Evolutionary conservation across 2,113 vertebrate genomes (phyloP).

Genomic region (Bolborhynchus lineola): DNA sequence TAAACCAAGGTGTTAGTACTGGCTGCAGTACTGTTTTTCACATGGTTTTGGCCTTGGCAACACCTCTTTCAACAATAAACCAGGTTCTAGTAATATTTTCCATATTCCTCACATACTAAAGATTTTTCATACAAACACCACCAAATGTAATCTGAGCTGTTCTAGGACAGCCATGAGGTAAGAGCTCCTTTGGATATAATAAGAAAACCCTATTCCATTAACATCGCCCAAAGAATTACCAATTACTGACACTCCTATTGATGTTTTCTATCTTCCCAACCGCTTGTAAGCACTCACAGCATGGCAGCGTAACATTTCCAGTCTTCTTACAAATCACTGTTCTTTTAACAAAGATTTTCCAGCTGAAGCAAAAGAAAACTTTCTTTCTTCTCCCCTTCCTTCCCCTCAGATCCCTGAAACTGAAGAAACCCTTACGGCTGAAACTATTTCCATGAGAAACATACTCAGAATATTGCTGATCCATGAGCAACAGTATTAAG

Average conservation of each 20-base stretch:
- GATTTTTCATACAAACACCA: not conserved
- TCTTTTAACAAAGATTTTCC: not conserved
- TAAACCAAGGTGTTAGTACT: not conserved
- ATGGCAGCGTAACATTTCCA: not conserved
- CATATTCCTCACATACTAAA: not conserved
- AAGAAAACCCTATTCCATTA: not conserved
- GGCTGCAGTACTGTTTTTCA: not conserved
- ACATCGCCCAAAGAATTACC: not conserved
- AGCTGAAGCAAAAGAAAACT: not conserved
- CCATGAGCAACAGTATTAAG: not conserved
- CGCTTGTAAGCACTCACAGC: not conserved
- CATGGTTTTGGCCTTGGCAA: not conserved
- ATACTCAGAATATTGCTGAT: not conserved
- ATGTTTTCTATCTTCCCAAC: not conserved
- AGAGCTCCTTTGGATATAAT: not conserved
- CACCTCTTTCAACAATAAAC: not conserved
- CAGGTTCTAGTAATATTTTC: constrained; percentile 20
- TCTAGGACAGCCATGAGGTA: not conserved
- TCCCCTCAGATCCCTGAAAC: not conserved
- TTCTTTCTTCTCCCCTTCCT: not conserved
- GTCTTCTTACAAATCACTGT: not conserved
- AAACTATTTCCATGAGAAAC: not conserved
- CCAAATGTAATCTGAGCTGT: not conserved
- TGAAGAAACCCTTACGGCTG: not conserved
- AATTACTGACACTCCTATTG: not conserved